Evolutionary conservation across 2,113 vertebrate species (phyloP).

Genomic region (Acinonyx jubatus): DNA sequence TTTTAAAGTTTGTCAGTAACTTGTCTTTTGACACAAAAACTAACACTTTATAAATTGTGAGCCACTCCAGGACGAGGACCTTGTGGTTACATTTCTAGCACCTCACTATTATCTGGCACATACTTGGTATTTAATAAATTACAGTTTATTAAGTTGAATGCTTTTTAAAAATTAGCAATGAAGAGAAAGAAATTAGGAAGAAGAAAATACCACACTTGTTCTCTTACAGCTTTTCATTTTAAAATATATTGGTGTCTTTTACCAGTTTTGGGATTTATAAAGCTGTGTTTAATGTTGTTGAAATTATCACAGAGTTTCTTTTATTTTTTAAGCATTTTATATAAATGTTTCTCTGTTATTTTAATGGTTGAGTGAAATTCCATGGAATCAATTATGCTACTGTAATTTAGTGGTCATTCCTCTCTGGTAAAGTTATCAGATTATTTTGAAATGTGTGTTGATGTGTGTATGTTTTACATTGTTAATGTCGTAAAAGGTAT

Average conservation of each 20-base stretch:
- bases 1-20: not conserved
- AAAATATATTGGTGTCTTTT: constrained; percentile 12
- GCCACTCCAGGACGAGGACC: not conserved
- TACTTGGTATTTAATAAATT: constrained; percentile 34
- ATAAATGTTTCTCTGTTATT: not conserved
- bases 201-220: not conserved
- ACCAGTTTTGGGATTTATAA: constrained; percentile 6
- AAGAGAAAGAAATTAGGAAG: not conserved
- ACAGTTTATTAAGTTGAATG: not conserved
- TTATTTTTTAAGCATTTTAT: not conserved
- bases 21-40: not conserved
- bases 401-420: not conserved
- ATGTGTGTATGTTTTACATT: not conserved
- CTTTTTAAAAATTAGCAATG: not conserved
- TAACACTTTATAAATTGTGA: not conserved
- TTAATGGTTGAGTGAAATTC: not conserved
- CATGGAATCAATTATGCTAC: not conserved
- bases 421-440: not conserved
- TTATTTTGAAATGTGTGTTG: not conserved
- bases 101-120: not conserved
- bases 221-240: not conserved
- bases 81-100: not conserved
- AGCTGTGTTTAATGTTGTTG: not conserved
- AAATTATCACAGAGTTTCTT: not conserved
- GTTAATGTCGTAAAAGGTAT: not conserved